A percentile compares a stretch with the other conserved stretches of the same genome.
Conservation (phyloP, 1,140 invertebrate genomes). For the Drosophila nebulosa region DNA sequence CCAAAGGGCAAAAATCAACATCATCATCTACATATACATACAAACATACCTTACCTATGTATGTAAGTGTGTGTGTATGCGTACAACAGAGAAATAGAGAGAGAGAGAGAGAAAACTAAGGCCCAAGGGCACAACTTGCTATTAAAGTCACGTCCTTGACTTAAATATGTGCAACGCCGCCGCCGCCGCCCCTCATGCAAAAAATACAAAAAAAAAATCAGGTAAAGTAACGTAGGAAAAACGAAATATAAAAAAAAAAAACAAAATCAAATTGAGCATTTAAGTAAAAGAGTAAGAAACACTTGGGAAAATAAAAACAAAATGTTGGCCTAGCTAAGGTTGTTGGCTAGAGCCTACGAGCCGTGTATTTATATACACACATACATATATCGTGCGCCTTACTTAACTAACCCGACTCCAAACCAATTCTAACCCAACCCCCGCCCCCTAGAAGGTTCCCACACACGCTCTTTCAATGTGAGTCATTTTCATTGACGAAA, state of each 20-base stretch:
- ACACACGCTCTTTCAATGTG: slow-evolving; percentile 21
- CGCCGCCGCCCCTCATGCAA: slow-evolving; percentile 10
- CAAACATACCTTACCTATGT: not conserved
- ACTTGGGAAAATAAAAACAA: not conserved
- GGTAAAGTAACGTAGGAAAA: slow-evolving; percentile 2
- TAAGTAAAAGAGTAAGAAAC: slow-evolving; percentile 11
- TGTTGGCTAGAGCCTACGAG: not conserved
- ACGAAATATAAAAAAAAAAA: slow-evolving; percentile 10
- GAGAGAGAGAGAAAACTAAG: not conserved
- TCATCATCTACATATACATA: not conserved
- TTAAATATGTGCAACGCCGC: slow-evolving; percentile 47
- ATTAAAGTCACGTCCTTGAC: slow-evolving; percentile 74
- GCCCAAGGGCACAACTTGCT: slow-evolving; percentile 63
- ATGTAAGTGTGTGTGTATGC: slow-evolving; percentile 9
- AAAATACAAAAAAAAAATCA: slow-evolving; percentile 20
- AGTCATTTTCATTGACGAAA: slow-evolving; percentile 52
- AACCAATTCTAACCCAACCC: too few species aligned
- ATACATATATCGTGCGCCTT: too few species aligned
- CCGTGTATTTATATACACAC: not conserved
- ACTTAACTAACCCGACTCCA: too few species aligned
- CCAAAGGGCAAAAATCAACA: slow-evolving; percentile 1
- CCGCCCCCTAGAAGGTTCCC: too few species aligned
- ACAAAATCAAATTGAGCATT: slow-evolving; percentile 38
- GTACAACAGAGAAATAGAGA: slow-evolving; percentile 5
- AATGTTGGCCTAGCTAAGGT: too few species aligned